A percentile compares a stretch with the other conserved stretches of the same genome.
Conservation (phyloP, 2,113 vertebrate species). For the Corythornis madagascariensis region DNA sequence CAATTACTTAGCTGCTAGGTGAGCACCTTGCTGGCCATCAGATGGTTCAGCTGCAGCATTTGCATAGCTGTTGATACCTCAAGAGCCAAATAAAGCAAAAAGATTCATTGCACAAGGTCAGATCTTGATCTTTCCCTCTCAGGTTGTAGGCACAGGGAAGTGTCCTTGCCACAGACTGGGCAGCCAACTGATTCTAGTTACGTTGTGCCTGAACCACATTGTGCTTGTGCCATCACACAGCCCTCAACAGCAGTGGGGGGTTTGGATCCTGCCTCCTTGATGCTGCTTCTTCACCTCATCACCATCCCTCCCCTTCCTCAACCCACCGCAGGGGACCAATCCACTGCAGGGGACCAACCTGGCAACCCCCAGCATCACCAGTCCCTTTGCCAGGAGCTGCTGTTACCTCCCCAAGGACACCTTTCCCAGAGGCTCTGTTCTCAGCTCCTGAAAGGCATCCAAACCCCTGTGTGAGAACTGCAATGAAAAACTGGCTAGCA, state of each 20-base stretch:
- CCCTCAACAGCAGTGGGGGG: neutral
- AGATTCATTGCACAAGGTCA: neutral
- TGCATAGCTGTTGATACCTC: neutral
- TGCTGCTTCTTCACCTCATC: neutral
- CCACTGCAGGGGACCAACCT: neutral
- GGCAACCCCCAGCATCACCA: neutral
- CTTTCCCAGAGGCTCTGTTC: neutral
- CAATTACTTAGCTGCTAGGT: neutral
- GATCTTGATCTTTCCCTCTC: neutral
- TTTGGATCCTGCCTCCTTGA: neutral
- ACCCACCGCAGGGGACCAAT: neutral
- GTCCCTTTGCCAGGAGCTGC: neutral
- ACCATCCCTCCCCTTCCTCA: neutral
- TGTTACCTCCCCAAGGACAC: slow-evolving; percentile 24
- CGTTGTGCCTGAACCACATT: neutral
- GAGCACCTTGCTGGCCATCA: neutral
- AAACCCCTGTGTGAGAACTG: slow-evolving; percentile 46
- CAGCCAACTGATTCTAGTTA: neutral
- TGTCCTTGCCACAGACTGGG: neutral
- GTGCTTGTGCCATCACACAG: neutral
- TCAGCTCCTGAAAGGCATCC: slow-evolving; percentile 41
- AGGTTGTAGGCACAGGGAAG: fast-evolving
- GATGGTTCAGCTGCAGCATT: neutral
- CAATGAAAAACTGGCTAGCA: slow-evolving; percentile 44
- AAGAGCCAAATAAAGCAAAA: neutral